Percentiles rank a stretch among this genome's conserved stretches.
These are phyloP conservation scores for Catharus ustulatus DNA, from an alignment of 2,797 vertebrate genomes.

Conservation along the genomic window DNA sequence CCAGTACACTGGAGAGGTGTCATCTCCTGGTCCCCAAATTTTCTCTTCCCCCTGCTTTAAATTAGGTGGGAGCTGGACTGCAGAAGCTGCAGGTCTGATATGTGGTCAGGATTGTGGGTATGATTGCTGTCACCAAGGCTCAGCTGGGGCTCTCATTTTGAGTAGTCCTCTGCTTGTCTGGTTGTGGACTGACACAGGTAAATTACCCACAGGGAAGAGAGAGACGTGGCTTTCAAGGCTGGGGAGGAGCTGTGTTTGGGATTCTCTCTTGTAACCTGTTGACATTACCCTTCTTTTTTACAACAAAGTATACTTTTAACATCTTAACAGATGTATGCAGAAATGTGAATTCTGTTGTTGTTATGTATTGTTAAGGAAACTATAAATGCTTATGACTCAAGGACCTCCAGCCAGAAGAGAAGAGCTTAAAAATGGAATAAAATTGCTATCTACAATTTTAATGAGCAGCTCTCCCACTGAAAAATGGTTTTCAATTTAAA, in stretches of 20 bases:
- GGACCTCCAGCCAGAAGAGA: constrained; percentile 25
- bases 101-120: neutral
- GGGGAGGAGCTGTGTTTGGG: neutral
- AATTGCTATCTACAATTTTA: constrained; percentile 55
- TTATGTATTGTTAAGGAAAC: constrained; percentile 1
- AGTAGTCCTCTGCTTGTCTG: neutral
- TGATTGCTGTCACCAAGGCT: neutral
- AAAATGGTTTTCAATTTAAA: constrained; percentile 66
- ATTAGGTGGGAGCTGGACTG: neutral
- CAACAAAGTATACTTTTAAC: neutral
- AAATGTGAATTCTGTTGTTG: neutral
- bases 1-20: neutral
- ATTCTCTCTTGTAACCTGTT: neutral
- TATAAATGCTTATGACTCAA: constrained; percentile 30
- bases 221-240: accelerated
- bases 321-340: neutral
- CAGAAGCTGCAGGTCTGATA: neutral
- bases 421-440: constrained; percentile 31
- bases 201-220: accelerated
- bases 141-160: neutral
- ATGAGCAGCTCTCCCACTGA: constrained; percentile 26
- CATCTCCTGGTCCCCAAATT: neutral
- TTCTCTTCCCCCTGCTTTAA: neutral
- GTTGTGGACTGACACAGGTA: accelerated
- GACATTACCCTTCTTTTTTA: neutral